Conservation (phyloP, 2,888 invertebrate species). For the Aromia moschata region DNA sequence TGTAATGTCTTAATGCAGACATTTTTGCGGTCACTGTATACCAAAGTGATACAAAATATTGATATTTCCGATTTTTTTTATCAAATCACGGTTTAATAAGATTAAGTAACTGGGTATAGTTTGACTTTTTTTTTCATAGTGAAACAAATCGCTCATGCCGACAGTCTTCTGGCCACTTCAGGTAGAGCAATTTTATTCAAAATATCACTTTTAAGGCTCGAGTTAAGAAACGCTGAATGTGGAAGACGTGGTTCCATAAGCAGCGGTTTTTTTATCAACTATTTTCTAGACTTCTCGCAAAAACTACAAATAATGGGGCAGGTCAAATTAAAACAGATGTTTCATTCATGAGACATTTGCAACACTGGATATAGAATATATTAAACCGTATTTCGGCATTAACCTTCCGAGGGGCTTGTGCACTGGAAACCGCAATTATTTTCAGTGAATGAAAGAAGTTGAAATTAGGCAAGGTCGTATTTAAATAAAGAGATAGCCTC, state of each 20-base stretch:
- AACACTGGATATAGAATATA: neutral
- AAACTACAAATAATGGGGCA: neutral
- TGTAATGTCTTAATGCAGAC: too few relatives aligned
- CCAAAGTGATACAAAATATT: too few relatives aligned
- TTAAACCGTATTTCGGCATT: too few relatives aligned
- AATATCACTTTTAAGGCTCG: neutral
- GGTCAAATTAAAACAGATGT: neutral
- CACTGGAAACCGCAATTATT: slow-evolving; percentile 3
- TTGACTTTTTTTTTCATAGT: too few relatives aligned
- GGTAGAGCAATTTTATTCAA: neutral
- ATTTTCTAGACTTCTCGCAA: neutral
- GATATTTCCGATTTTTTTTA: too few relatives aligned
- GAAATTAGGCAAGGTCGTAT: slow-evolving; percentile 19
- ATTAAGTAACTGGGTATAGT: too few relatives aligned
- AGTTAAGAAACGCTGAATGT: neutral
- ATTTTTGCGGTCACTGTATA: too few relatives aligned
- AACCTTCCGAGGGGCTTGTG: neutral
- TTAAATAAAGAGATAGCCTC: slow-evolving; percentile 22
- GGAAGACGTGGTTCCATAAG: neutral
- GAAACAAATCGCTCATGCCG: too few relatives aligned
- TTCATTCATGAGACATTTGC: neutral
- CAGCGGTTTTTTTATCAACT: neutral
- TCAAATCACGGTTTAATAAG: too few relatives aligned
- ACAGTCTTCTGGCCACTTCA: neutral
- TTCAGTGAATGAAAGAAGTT: slow-evolving; percentile 19